Base-by-base conservation (phyloP, 2,797 vertebrate genomes). In the Myiothlypis coronata region DNA sequence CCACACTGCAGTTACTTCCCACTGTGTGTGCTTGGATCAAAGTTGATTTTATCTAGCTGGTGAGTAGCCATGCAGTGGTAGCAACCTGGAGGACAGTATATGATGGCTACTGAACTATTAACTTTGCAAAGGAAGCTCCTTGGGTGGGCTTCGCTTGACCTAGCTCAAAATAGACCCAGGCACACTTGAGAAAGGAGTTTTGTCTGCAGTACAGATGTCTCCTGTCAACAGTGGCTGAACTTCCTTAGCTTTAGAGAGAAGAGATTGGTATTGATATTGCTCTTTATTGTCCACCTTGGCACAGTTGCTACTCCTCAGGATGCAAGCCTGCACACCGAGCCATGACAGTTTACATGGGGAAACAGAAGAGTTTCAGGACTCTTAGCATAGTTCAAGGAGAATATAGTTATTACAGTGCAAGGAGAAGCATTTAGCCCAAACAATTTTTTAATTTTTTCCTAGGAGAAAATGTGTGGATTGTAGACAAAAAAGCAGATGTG, bases 201-300 rank as follows among this genome's bases (percentile, higher is more conserved):
- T 94, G 78, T 95, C 91, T 96, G 89, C 68, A 74, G 17, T 64
- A 87, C 95, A 96, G 93, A 96, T 94, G 96, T 93, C 75, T 94
- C 37, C 79, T 89, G 72, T 93, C 89, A 94, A 10, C 0, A 1
- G 20, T 92, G 71, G 78, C 49, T 24, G 13, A 92, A 85, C 60
- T 85, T 92, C 35, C 70, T 82, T 47, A 32, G 71, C 35, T 91
- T 60, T 74, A 43, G 71, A 76, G 55, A 79, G 67, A 35, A 79
- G 47, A 90, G 49, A 83, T 27, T 74, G 52, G 52, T 83, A 41
- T 32, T 77, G 81, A 87, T 87, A 77, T 10, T 0, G 1, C 28
- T 87, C 23, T 55, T 43, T 67, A 60, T 64, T 77, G 46, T 35
- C 68, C 63, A 85, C 79, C 82, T 87, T 87, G 49, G 35, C 21